Conservation (phyloP, 2,113 vertebrate species). For the Pelodiscus sinensis region DNA sequence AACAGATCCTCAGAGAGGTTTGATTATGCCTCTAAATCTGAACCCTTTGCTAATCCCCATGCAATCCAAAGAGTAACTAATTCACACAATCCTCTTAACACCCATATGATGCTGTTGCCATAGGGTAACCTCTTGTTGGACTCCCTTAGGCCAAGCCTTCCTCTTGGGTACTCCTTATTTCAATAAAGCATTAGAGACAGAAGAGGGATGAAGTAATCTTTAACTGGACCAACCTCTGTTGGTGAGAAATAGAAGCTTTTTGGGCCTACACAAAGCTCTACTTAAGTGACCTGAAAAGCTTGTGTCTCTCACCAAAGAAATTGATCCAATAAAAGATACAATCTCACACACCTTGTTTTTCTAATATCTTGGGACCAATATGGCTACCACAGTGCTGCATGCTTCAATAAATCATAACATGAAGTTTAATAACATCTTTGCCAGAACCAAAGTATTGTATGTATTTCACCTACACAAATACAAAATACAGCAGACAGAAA, state of each 20-base stretch:
- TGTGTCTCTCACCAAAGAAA: neutral
- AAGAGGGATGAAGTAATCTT: neutral
- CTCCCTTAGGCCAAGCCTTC: neutral
- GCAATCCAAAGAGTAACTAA: neutral
- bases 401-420: neutral
- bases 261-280: neutral
- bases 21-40: neutral
- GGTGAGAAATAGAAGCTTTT: neutral
- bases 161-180: neutral
- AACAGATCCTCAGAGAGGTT: neutral
- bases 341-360: neutral
- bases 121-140: rapidly evolving
- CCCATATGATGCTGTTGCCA: neutral
- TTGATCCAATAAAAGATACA: neutral
- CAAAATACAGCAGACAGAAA: neutral
- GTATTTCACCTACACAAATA: neutral
- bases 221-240: neutral
- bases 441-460: neutral
- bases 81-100: neutral
- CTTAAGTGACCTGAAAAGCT: neutral
- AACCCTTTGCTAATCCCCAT: neutral
- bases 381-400: neutral
- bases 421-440: neutral
- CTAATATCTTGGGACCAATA: neutral
- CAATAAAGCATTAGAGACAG: neutral